A percentile compares a stretch with the other conserved stretches of the same genome.
These are phyloP conservation scores for Conomelus anceps DNA, from an alignment of 2,888 invertebrate species.

Conservation along the genomic window DNA sequence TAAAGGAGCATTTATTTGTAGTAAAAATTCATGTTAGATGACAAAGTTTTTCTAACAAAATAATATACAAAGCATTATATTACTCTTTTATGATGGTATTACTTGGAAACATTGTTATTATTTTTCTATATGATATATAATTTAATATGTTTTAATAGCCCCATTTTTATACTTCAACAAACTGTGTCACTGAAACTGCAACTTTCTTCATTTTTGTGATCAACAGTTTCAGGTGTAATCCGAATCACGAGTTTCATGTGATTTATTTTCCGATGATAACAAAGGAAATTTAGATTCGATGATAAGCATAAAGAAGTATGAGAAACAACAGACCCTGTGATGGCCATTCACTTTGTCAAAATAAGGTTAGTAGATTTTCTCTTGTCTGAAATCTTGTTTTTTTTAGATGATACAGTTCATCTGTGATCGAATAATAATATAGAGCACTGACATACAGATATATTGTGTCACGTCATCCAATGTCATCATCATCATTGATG, in stretches of 20 bases:
- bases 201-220: neutral
- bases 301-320: neutral
- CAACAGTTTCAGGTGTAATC: neutral
- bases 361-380: neutral
- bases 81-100: too few relatives aligned
- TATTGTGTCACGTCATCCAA: neutral
- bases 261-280: too few relatives aligned
- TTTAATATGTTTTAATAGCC: too few relatives aligned
- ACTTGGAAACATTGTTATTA: too few relatives aligned
- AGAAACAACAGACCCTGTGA: neutral
- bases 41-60: too few relatives aligned
- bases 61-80: too few relatives aligned
- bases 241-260: neutral
- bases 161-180: neutral
- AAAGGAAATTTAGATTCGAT: neutral
- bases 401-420: neutral
- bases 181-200: neutral
- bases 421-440: neutral
- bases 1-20: too few relatives aligned
- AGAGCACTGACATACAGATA: neutral
- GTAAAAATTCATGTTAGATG: too few relatives aligned
- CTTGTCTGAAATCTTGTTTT: too few relatives aligned
- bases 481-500: too few relatives aligned
- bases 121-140: too few relatives aligned
- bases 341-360: neutral